Conservation (phyloP, 2,888 invertebrate genomes). For the Hydraecia micacea region DNA sequence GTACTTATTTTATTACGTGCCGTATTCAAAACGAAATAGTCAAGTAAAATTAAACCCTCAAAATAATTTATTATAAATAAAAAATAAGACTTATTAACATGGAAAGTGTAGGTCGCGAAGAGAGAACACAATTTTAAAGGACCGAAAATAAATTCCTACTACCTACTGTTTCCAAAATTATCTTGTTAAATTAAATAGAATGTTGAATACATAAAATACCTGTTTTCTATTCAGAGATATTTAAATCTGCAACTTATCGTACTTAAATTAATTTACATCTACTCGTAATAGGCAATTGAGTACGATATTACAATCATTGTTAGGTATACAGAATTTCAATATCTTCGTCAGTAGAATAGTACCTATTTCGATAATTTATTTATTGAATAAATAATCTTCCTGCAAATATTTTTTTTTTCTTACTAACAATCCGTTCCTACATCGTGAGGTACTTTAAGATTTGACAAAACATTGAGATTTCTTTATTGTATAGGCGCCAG, state of each 20-base stretch:
- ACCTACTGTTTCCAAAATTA: not conserved
- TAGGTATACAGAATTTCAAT: not conserved
- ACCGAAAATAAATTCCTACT: not conserved
- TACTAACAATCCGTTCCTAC: not conserved
- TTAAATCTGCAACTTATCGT: constrained; percentile 19
- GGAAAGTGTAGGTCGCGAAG: not conserved
- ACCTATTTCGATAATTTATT: not conserved
- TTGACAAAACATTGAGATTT: not conserved
- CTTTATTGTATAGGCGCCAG: not conserved
- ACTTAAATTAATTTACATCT: constrained; percentile 26
- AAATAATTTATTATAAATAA: too few relatives aligned
- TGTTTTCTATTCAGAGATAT: constrained; percentile 27
- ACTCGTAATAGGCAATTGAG: not conserved
- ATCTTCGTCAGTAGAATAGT: not conserved
- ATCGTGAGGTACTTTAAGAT: not conserved
- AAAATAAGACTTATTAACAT: not conserved
- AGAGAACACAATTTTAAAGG: not conserved
- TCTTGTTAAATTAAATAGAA: not conserved
- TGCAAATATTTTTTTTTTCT: not conserved
- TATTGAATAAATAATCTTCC: not conserved
- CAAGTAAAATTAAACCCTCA: not conserved
- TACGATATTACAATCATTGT: not conserved
- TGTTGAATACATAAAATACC: constrained; percentile 17
- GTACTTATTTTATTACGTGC: not conserved
- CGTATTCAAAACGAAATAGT: not conserved